phyloP scores from a whole-genome alignment of 2,113 vertebrate species.

The Hiodon alosoides region DNA sequence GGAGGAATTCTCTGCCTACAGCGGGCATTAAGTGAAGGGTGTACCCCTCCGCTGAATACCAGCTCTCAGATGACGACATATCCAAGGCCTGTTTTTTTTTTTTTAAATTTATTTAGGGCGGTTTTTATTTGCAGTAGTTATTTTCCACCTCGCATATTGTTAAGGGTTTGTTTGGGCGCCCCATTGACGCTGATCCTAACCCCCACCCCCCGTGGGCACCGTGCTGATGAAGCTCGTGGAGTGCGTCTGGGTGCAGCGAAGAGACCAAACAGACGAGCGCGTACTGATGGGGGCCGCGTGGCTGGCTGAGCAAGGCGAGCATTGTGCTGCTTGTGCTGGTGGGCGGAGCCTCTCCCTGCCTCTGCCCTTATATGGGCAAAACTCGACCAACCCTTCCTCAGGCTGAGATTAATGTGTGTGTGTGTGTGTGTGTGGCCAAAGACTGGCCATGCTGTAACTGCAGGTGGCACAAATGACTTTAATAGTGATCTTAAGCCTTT shows the following conservation, averaged over 20 bases:
- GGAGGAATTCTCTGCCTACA: constrained; percentile 58
- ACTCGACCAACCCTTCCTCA: constrained; percentile 44
- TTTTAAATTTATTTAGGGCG: background rate
- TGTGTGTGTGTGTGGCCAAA: too few species aligned
- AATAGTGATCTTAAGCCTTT: too few species aligned
- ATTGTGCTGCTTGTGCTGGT: constrained; percentile 44
- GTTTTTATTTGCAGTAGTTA: background rate
- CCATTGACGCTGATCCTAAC: too few species aligned
- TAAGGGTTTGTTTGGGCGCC: too few species aligned
- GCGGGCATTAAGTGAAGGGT: constrained; percentile 32
- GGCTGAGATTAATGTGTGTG: constrained; percentile 28
- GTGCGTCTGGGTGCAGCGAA: background rate
- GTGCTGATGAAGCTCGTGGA: background rate
- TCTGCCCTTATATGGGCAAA: constrained; percentile 58
- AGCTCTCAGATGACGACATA: background rate
- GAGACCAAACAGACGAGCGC: background rate
- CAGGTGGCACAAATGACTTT: too few species aligned
- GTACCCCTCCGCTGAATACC: constrained; percentile 35
- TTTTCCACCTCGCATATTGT: too few species aligned
- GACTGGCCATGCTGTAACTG: too few species aligned
- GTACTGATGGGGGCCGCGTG: constrained; percentile 14
- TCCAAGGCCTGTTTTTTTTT: constrained; percentile 23
- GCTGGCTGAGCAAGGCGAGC: constrained; percentile 34
- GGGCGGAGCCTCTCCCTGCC: constrained; percentile 31
- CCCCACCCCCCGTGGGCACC: too few species aligned